Percentiles rank a stretch among this genome's conserved stretches.
phyloP scores from a whole-genome alignment of 2,888 invertebrate species.

The Melinaea marsaeus region DNA sequence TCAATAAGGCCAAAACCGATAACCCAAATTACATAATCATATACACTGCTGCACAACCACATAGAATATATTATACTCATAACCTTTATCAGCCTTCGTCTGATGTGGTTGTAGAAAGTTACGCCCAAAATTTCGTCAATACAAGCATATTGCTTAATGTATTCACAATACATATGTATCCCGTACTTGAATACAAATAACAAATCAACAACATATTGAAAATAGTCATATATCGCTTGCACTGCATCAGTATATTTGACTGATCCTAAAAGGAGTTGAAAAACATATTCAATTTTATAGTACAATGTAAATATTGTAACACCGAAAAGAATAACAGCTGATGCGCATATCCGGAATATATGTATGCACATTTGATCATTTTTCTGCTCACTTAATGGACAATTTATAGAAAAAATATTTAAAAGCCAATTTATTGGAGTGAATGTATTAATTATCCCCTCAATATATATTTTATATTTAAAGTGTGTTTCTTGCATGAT shows the following conservation, averaged over 20 bases:
- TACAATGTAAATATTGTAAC: constrained; percentile 42
- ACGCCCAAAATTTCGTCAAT: constrained; percentile 52
- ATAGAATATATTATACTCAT: constrained; percentile 39
- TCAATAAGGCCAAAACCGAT: constrained; percentile 41
- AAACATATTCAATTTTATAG: constrained; percentile 46
- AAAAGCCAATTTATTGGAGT: constrained; percentile 43
- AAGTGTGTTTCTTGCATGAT: constrained; percentile 11
- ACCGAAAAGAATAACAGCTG: constrained; percentile 36
- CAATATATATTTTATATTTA: constrained; percentile 23
- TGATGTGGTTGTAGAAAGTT: constrained; percentile 39
- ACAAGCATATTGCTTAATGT: constrained; percentile 49
- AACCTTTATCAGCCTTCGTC: constrained; percentile 39
- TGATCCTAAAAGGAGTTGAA: constrained; percentile 39
- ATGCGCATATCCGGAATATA: constrained; percentile 31
- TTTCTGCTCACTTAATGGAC: constrained; percentile 30
- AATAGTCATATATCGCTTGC: constrained; percentile 52
- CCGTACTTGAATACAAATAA: constrained; percentile 54
- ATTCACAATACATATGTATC: constrained; percentile 44
- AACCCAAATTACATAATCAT: constrained; percentile 52
- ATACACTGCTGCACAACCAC: constrained; percentile 44
- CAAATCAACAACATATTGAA: constrained; percentile 55
- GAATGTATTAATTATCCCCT: constrained; percentile 38
- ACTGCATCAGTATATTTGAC: constrained; percentile 51
- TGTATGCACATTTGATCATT: constrained; percentile 12
- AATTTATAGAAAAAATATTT: constrained; percentile 48